Evolutionary conservation across 2,113 vertebrate species (phyloP).

Genomic region (Thamnaconus septentrionalis): DNA sequence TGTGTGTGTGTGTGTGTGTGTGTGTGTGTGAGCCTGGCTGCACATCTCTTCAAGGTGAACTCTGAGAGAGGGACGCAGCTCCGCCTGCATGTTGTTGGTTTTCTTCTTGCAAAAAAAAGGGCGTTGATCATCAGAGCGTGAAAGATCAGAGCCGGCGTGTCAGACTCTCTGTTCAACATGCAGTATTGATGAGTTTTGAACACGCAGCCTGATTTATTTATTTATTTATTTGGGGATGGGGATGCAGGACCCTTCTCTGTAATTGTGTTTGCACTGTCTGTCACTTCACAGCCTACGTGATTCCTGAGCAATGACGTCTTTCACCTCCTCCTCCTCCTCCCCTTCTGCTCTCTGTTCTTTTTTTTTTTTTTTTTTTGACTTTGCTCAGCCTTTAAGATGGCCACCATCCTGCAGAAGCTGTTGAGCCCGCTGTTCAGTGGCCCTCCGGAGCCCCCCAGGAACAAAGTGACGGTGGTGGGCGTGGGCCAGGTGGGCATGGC

Average conservation of each 20-base stretch:
- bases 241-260: background rate
- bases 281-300: background rate
- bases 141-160: too few relatives aligned
- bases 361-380: background rate
- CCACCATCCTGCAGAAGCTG: slow-evolving; percentile 85
- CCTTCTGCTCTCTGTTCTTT: background rate
- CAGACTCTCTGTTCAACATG: slow-evolving; percentile 2
- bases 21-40: too few relatives aligned
- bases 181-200: slow-evolving; percentile 41
- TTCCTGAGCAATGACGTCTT: too few relatives aligned
- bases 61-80: slow-evolving; percentile 15
- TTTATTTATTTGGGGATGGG: too few relatives aligned
- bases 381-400: slow-evolving; percentile 74
- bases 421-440: slow-evolving; percentile 70
- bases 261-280: background rate
- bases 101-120: too few relatives aligned
- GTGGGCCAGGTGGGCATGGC: slow-evolving; percentile 98
- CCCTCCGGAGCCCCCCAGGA: slow-evolving; percentile 67
- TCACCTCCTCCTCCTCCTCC: background rate
- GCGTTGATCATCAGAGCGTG: too few relatives aligned
- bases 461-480: slow-evolving; percentile 92
- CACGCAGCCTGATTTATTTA: slow-evolving; percentile 3
- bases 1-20: too few relatives aligned
- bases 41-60: slow-evolving; percentile 47
- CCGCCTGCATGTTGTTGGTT: background rate